phyloP scores from a whole-genome alignment of 2,888 invertebrate species.

The Malacosoma neustria region DNA sequence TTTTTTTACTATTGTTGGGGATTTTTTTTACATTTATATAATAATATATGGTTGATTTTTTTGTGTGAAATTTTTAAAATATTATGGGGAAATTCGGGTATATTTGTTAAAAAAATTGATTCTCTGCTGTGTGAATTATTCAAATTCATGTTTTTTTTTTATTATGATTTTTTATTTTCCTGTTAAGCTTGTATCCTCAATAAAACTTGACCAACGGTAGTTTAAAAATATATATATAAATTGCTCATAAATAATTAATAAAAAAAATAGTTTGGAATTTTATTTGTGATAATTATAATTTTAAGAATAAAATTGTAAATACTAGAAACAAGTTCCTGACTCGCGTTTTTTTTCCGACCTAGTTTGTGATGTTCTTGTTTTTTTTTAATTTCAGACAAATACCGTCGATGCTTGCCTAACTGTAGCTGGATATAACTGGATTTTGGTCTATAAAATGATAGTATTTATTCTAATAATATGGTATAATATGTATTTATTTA shows the following conservation, averaged over 20 bases:
- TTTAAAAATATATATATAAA: constrained; percentile 45
- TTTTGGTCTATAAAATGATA: no score
- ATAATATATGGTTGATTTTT: no score
- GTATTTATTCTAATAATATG: no score
- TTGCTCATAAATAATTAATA: constrained; percentile 63
- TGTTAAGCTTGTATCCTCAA: constrained; percentile 18
- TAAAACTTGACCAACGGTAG: constrained; percentile 64
- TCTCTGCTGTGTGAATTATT: no score
- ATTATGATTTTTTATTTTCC: background rate
- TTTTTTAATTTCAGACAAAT: constrained; percentile 22
- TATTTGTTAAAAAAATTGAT: no score
- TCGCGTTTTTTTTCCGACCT: constrained; percentile 20
- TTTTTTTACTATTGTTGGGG: no score
- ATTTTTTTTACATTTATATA: no score
- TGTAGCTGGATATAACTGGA: constrained; percentile 61
- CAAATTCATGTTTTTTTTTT: no score
- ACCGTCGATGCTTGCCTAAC: constrained; percentile 59
- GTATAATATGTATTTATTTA: no score
- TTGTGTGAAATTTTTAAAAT: no score
- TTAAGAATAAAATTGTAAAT: constrained; percentile 44
- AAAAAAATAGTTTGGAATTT: constrained; percentile 58
- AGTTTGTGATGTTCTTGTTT: constrained; percentile 27
- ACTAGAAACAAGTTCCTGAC: constrained; percentile 46
- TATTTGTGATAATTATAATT: constrained; percentile 55
- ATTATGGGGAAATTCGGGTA: no score